Conservation (phyloP, 2,888 invertebrate genomes). For the Leucania comma region DNA sequence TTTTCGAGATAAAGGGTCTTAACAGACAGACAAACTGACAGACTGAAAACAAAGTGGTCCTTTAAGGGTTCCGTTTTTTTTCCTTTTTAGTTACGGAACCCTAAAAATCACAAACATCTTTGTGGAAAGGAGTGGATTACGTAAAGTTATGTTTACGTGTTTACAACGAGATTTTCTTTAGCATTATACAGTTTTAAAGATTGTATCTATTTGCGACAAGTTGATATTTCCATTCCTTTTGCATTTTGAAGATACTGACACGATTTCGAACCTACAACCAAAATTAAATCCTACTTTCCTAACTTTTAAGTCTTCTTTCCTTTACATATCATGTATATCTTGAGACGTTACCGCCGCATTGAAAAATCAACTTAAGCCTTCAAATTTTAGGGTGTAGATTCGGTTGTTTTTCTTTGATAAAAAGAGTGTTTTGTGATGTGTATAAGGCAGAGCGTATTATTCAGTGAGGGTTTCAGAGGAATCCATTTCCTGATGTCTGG, state of each 20-base stretch:
- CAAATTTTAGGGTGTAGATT: slow-evolving; percentile 44
- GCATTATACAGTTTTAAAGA: slow-evolving; percentile 52
- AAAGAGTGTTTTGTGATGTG: slow-evolving; percentile 63
- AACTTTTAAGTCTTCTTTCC: slow-evolving; percentile 23
- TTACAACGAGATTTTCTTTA: slow-evolving; percentile 24
- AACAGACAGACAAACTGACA: too few relatives aligned
- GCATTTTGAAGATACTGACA: slow-evolving; percentile 57
- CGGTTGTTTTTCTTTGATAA: slow-evolving; percentile 4
- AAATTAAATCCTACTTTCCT: neutral
- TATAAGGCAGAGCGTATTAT: slow-evolving; percentile 68
- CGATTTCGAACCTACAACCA: slow-evolving; percentile 14
- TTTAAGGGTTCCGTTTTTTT: too few relatives aligned
- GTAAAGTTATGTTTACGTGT: slow-evolving; percentile 1
- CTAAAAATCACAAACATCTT: neutral
- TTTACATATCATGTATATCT: neutral
- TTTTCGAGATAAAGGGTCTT: too few relatives aligned
- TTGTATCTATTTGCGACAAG: slow-evolving; percentile 62
- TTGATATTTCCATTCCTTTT: slow-evolving; percentile 63
- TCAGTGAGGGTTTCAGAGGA: slow-evolving; percentile 67
- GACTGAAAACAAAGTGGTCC: too few relatives aligned
- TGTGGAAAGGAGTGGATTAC: neutral
- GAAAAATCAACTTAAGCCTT: slow-evolving; percentile 23
- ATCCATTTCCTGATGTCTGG: slow-evolving; percentile 71
- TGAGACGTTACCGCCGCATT: neutral
- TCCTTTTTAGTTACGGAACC: too few relatives aligned